Evolutionary conservation across 2,113 vertebrate genomes (phyloP).

Genomic region (Alethe diademata): DNA sequence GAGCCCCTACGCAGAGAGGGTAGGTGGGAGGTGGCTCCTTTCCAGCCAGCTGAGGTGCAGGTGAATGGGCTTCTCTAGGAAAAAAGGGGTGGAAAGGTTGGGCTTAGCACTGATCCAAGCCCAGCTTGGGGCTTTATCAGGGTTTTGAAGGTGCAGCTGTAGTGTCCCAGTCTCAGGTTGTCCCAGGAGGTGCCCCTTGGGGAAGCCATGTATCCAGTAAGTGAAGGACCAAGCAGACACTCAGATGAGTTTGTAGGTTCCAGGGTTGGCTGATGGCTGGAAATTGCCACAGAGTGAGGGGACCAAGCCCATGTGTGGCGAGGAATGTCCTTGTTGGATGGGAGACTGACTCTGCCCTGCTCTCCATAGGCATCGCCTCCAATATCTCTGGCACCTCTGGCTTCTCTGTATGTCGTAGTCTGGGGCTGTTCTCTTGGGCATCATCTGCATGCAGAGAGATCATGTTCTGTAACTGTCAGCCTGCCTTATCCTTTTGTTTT

Average conservation of each 20-base stretch:
- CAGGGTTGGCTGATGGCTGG: not conserved
- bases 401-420: constrained; percentile 74
- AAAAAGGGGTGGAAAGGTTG: not conserved
- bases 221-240: not conserved
- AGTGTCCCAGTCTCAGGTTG: not conserved
- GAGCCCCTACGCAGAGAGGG: not conserved
- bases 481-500: constrained; percentile 53
- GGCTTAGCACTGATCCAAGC: not conserved
- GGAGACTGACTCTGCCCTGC: constrained; percentile 47
- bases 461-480: constrained; percentile 15
- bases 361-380: constrained; percentile 27
- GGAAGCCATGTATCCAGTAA: accelerated
- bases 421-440: constrained; percentile 75
- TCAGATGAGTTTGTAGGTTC: not conserved
- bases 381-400: constrained; percentile 44
- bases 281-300: not conserved
- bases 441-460: constrained; percentile 69
- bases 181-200: not conserved
- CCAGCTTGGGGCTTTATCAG: not conserved
- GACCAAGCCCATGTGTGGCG: not conserved
- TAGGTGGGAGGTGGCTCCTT: not conserved
- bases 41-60: not conserved
- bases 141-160: not conserved
- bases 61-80: not conserved
- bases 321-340: constrained; percentile 19